Evolutionary conservation across 2,113 vertebrate genomes (phyloP).

Genomic region (Gnathonemus longibarbis): DNA sequence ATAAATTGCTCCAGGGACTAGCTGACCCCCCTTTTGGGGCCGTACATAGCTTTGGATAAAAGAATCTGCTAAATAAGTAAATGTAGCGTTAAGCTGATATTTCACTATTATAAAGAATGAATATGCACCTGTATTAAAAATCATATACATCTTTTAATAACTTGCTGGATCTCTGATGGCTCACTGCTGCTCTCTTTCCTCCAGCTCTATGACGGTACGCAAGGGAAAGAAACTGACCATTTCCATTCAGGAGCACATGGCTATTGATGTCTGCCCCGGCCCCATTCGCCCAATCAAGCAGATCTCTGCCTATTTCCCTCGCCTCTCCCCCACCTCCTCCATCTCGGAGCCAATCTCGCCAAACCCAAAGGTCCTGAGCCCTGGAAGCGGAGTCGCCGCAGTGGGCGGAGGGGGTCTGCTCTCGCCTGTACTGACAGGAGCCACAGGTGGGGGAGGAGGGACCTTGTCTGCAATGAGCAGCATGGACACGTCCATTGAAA

Average conservation of each 20-base stretch:
- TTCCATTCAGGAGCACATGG: constrained; percentile 74
- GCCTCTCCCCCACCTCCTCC: constrained; percentile 57
- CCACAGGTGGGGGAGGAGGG: constrained; percentile 39
- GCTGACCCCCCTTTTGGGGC: background rate
- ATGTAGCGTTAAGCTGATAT: background rate
- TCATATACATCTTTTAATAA: background rate
- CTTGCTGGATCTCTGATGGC: background rate
- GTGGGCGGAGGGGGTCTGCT: constrained; percentile 32
- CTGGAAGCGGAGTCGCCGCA: constrained; percentile 24
- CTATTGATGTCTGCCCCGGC: constrained; percentile 67
- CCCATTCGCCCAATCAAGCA: constrained; percentile 69
- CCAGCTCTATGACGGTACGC: constrained; percentile 57
- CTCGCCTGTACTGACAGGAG: constrained; percentile 42
- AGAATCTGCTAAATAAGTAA: background rate
- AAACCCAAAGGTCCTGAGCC: constrained; percentile 42
- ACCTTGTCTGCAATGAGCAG: constrained; percentile 56
- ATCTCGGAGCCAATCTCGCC: constrained; percentile 57
- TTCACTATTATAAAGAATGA: background rate
- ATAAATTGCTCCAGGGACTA: background rate
- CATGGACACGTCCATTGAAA: constrained; percentile 65
- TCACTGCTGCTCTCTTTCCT: constrained; percentile 5
- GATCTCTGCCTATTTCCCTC: constrained; percentile 69
- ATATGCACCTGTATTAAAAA: background rate
- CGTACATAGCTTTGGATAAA: background rate
- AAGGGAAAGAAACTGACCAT: constrained; percentile 63